Evolutionary conservation across 2,888 invertebrate genomes (phyloP).

Genomic region (Oscheius sp.): DNA sequence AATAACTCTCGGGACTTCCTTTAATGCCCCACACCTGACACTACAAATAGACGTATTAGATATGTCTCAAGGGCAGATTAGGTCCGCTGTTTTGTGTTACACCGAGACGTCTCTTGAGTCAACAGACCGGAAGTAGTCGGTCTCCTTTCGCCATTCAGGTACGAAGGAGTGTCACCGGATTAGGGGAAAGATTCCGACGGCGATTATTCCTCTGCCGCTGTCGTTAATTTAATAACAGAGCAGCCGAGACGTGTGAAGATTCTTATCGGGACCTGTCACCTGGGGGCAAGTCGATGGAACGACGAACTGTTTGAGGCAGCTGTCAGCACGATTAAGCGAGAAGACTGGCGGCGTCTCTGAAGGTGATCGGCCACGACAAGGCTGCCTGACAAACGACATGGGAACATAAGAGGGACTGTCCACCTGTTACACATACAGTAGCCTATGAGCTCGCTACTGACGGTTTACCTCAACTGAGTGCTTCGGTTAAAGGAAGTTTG

Average conservation of each 20-base stretch:
- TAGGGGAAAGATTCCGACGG: neutral
- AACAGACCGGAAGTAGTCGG: neutral
- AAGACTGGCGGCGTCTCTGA: constrained; percentile 29
- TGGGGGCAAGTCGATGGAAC: neutral
- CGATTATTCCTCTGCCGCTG: constrained; percentile 6
- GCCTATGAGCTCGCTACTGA: no score
- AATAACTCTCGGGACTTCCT: neutral
- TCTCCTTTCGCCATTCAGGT: neutral
- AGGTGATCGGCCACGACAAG: constrained; percentile 31
- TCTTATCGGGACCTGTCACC: constrained; percentile 10
- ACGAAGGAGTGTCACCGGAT: neutral
- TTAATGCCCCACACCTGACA: constrained; percentile 7
- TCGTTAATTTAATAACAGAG: constrained; percentile 30
- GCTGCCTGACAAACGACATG: constrained; percentile 31
- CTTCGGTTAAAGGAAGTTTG: no score
- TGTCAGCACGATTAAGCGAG: constrained; percentile 28
- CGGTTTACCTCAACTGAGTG: no score
- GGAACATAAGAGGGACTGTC: constrained; percentile 17
- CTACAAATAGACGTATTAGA: neutral
- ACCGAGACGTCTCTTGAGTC: no score
- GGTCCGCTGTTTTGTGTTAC: neutral
- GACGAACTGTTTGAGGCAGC: constrained; percentile 30
- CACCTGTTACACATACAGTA: no score
- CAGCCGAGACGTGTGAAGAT: constrained; percentile 26
- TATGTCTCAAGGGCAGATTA: neutral